Base-by-base conservation (phyloP, 1,140 invertebrate genomes). In the Pristionchus pacificus region DNA sequence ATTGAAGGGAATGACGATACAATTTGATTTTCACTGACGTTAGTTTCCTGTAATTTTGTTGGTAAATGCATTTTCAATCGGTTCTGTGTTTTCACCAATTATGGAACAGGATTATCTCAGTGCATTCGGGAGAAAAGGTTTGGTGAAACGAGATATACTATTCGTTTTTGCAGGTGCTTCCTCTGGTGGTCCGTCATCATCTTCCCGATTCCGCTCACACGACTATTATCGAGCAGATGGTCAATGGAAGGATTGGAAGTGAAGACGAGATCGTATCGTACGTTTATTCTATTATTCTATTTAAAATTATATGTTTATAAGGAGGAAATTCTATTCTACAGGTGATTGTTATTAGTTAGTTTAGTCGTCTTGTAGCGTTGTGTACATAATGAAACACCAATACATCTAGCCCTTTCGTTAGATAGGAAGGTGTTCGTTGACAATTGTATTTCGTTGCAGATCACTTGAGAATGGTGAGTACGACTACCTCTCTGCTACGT, bases 401-500 rank as follows among this genome's bases (percentile, higher is more conserved):
- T n/a, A n/a, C n/a, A n/a, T n/a, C n/a, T 19, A 57, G 19, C 24
- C 24, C 19, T 57, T 24, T 24, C 24, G 55, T 19, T 19, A 24
- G 19, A 57, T 57, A 57, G 55, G 55, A 57, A 57, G 55, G 55
- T n/a, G n/a, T n/a, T n/a, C n/a, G n/a, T n/a, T n/a, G n/a, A 57
- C 24, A 57, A 19, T 57, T 57, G n/a, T 15, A 77, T 77, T 76
- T 77, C 1, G n/a, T 74, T 79, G 75, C n/a, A 94, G 92, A 77
- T 91, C 93, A 67, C 85, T 98, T 74, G 93, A 97, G 81, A 92
- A 91, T 83, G 93, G 97, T 87, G 92, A 94, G 81, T 98, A 98
- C 86, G 95, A 96, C 86, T 93, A 98, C 85, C 91, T 98, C 77
- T 97, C 95, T 32, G 96, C 96, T 30, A 98, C 95, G 31, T 98